Percentiles rank a stretch among this genome's conserved stretches.
phyloP scores from a whole-genome alignment of 1,140 invertebrate genomes.

The Heliconius congener region DNA sequence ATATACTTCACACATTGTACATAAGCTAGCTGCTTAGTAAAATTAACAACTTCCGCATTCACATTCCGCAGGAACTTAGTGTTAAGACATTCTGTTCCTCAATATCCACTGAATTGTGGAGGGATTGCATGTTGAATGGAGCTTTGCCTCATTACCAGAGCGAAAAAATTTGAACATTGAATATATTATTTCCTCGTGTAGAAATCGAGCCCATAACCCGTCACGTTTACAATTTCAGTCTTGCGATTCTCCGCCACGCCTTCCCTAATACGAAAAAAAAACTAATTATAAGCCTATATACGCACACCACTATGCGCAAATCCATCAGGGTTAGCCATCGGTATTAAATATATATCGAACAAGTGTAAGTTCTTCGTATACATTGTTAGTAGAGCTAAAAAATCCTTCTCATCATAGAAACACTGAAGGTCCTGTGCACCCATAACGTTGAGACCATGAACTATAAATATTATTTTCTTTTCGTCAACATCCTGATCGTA shows the following conservation, averaged over 20 bases:
- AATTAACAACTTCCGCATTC: not conserved
- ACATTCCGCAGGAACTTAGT: no score
- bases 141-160: no score
- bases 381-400: conserved; percentile 47
- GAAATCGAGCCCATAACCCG: no score
- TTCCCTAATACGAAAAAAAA: no score
- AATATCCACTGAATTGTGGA: no score
- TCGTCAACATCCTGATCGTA: conserved; percentile 52
- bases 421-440: conserved; percentile 42
- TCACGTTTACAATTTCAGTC: no score
- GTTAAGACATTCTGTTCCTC: no score
- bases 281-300: not conserved
- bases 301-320: conserved; percentile 16
- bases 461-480: conserved; percentile 72
- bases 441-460: conserved; percentile 61
- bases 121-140: no score
- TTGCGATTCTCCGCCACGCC: no score
- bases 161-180: no score
- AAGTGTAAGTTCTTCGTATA: conserved; percentile 60
- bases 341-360: conserved; percentile 71
- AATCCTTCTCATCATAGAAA: conserved; percentile 13
- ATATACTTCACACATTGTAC: not conserved
- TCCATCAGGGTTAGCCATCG: conserved; percentile 70
- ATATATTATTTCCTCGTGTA: no score
- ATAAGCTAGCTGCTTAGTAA: not conserved